Percentiles rank a stretch among this genome's conserved stretches.
Evolutionary conservation across 2,888 invertebrate species (phyloP).

Genomic region (Lacanobia wlatinum): DNA sequence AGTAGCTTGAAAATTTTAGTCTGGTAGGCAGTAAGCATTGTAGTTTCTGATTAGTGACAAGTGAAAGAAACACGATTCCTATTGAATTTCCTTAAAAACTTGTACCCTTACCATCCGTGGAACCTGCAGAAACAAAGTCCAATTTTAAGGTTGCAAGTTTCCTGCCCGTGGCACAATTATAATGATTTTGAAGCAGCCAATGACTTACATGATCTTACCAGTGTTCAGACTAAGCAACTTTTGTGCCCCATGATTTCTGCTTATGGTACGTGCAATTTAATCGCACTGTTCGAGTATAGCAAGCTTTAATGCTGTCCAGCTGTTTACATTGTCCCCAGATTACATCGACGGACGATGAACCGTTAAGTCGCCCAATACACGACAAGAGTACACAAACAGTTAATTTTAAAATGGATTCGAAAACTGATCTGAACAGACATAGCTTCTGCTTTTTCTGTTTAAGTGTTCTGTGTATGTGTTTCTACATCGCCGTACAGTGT

Average conservation of each 20-base stretch:
- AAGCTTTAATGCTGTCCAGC: not conserved
- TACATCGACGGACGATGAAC: constrained; percentile 3
- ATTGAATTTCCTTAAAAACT: too few relatives aligned
- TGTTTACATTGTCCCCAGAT: constrained; percentile 10
- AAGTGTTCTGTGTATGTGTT: constrained; percentile 18
- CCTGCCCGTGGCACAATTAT: too few relatives aligned
- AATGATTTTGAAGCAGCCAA: too few relatives aligned
- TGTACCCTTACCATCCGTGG: too few relatives aligned
- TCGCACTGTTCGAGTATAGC: not conserved
- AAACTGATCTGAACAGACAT: not conserved
- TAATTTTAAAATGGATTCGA: not conserved
- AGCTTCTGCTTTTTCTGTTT: constrained; percentile 20
- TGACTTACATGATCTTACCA: too few relatives aligned
- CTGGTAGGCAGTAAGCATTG: not conserved
- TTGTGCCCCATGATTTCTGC: too few relatives aligned
- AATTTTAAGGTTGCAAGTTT: too few relatives aligned
- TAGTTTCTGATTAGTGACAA: too few relatives aligned
- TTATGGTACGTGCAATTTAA: not conserved
- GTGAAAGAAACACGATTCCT: too few relatives aligned
- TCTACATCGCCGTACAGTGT: not conserved
- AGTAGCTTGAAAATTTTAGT: constrained; percentile 9
- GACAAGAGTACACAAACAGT: constrained; percentile 10
- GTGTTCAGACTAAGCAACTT: too few relatives aligned
- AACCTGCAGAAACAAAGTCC: too few relatives aligned
- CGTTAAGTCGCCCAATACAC: not conserved